Evolutionary conservation across 2,888 invertebrate species (phyloP).

Genomic region (Slavum lentiscoides): DNA sequence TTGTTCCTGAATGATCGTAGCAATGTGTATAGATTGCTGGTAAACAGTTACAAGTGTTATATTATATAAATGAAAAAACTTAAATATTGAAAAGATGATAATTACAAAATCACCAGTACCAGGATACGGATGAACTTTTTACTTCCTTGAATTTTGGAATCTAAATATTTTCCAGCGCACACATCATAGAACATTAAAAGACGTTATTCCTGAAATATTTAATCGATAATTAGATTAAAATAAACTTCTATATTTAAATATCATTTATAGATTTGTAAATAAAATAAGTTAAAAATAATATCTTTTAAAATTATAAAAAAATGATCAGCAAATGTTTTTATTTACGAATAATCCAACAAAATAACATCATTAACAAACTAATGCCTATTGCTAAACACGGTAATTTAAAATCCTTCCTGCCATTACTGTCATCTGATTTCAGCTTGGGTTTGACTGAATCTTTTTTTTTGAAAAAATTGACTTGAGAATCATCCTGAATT

Average conservation of each 20-base stretch:
- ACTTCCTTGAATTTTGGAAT: conserved; percentile 81
- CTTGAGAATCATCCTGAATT: no score
- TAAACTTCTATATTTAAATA: not conserved
- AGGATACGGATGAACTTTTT: conserved; percentile 79
- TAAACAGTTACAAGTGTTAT: not conserved
- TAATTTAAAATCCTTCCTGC: no score
- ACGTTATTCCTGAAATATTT: conserved; percentile 56
- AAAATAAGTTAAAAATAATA: not conserved
- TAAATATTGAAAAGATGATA: not conserved
- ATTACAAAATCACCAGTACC: conserved; percentile 80
- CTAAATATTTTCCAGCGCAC: conserved; percentile 82
- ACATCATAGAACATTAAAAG: conserved; percentile 87
- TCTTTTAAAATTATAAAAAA: not conserved
- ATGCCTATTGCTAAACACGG: no score
- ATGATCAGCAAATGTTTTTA: no score
- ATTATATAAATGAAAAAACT: not conserved
- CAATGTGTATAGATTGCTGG: conserved; percentile 96
- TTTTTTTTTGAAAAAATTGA: no score
- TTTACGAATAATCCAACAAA: no score
- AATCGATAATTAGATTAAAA: conserved; percentile 19
- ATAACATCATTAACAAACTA: no score
- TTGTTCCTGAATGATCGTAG: conserved; percentile 89
- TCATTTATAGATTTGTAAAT: not conserved
- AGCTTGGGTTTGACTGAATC: no score
- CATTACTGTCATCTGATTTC: no score